phyloP scores from a whole-genome alignment of 2,797 vertebrate species.

The Microctenopoma steveboyesi region DNA sequence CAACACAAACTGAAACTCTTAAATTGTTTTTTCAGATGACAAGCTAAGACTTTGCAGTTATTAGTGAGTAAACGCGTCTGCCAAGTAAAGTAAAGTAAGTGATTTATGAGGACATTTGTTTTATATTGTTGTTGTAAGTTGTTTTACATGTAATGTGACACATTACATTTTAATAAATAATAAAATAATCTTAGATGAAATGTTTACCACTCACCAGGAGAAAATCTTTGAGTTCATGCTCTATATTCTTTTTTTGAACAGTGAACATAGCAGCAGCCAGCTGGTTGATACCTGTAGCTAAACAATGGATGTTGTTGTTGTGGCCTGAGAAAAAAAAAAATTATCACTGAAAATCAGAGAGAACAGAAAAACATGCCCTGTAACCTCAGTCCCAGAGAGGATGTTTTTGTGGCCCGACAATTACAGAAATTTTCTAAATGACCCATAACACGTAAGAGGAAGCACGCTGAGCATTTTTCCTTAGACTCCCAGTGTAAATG shows the following conservation, averaged over 20 bases:
- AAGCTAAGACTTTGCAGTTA: background rate
- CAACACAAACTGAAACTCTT: background rate
- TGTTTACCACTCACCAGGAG: constrained; percentile 85
- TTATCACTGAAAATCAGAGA: constrained; percentile 11
- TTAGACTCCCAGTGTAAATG: constrained; percentile 35
- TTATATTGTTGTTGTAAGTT: no score
- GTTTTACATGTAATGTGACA: background rate
- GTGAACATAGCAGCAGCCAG: constrained; percentile 93
- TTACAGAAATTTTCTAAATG: constrained; percentile 58
- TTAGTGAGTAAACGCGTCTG: background rate
- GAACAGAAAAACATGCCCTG: constrained; percentile 13
- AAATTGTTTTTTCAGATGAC: no score
- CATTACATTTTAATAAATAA: background rate
- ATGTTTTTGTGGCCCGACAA: constrained; percentile 44
- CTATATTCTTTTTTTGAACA: constrained; percentile 89
- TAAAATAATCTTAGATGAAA: no score
- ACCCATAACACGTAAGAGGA: constrained; percentile 53
- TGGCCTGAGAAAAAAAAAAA: constrained; percentile 80
- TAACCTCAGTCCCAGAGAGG: constrained; percentile 22
- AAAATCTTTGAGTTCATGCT: constrained; percentile 93
- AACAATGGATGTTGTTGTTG: constrained; percentile 94
- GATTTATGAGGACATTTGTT: background rate
- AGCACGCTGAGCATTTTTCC: constrained; percentile 55
- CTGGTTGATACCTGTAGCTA: constrained; percentile 90
- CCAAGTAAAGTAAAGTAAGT: no score